A percentile compares a stretch with the other conserved stretches of the same genome.
Conservation (phyloP, 2,797 vertebrate genomes). For the Apogon talboti region DNA sequence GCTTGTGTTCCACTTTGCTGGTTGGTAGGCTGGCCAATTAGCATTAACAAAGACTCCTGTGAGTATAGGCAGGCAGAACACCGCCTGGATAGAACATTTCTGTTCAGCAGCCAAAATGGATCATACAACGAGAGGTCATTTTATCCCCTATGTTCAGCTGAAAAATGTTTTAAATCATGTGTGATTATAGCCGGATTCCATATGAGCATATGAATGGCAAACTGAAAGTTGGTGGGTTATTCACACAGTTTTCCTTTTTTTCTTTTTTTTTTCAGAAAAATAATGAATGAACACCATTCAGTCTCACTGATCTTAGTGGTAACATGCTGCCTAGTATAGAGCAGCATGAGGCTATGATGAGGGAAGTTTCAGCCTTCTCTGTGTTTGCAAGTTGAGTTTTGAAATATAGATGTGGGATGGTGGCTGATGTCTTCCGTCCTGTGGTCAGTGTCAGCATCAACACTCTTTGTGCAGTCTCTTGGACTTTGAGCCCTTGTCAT, state of each 20-base stretch:
- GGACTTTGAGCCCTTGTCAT: no score
- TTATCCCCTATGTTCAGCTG: slow-evolving; percentile 49
- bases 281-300: neutral
- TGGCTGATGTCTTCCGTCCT: no score
- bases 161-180: slow-evolving; percentile 62
- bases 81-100: slow-evolving; percentile 63
- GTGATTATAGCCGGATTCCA: slow-evolving; percentile 11
- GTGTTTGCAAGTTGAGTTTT: no score
- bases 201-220: slow-evolving; percentile 13
- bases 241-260: neutral
- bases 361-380: no score
- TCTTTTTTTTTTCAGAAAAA: no score
- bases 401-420: no score
- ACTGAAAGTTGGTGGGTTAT: neutral
- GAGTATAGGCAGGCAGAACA: slow-evolving; percentile 61
- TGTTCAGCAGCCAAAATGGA: slow-evolving; percentile 69
- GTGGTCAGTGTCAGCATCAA: no score
- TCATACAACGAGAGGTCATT: slow-evolving; percentile 54
- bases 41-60: slow-evolving; percentile 80
- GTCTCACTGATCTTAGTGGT: neutral
- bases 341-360: neutral
- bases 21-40: slow-evolving; percentile 79
- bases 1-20: slow-evolving; percentile 73
- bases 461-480: no score
- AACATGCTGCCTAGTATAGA: neutral